These are phyloP conservation scores for Bedellia somnulentella DNA, from an alignment of 2,888 invertebrate genomes.

Conservation along the genomic window DNA sequence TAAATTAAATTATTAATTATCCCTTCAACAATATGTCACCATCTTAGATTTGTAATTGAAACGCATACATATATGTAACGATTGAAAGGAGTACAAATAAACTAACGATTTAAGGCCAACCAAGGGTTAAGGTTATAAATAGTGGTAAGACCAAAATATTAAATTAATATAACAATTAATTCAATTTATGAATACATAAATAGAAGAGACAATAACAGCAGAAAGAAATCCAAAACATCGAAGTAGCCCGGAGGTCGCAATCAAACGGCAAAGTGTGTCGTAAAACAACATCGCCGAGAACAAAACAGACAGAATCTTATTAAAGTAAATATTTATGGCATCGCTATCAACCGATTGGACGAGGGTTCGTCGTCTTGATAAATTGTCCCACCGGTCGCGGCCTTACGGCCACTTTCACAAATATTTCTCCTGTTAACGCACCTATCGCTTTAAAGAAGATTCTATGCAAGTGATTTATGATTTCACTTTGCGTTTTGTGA, in stretches of 20 bases:
- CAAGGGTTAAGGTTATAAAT: no score
- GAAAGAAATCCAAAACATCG: neutral
- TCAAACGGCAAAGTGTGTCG: slow-evolving; percentile 43
- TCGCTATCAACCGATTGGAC: slow-evolving; percentile 56
- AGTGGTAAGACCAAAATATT: no score
- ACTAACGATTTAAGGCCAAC: no score
- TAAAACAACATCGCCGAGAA: slow-evolving; percentile 47
- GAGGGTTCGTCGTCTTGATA: slow-evolving; percentile 53
- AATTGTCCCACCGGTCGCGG: slow-evolving; percentile 47
- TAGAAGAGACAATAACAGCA: neutral
- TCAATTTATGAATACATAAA: no score
- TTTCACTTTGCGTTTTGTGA: slow-evolving; percentile 35
- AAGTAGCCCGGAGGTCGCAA: slow-evolving; percentile 15
- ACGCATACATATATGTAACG: no score
- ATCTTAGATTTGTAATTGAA: no score
- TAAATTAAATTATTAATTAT: no score
- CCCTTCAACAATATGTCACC: no score
- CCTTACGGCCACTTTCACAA: slow-evolving; percentile 36
- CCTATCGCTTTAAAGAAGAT: slow-evolving; percentile 33
- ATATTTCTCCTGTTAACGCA: slow-evolving; percentile 36
- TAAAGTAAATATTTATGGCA: slow-evolving; percentile 61
- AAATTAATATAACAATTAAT: no score
- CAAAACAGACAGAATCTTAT: slow-evolving; percentile 57
- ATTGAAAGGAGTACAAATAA: no score
- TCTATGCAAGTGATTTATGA: slow-evolving; percentile 44